Conservation (phyloP, 2,113 vertebrate genomes). For the Arvicanthis niloticus region DNA sequence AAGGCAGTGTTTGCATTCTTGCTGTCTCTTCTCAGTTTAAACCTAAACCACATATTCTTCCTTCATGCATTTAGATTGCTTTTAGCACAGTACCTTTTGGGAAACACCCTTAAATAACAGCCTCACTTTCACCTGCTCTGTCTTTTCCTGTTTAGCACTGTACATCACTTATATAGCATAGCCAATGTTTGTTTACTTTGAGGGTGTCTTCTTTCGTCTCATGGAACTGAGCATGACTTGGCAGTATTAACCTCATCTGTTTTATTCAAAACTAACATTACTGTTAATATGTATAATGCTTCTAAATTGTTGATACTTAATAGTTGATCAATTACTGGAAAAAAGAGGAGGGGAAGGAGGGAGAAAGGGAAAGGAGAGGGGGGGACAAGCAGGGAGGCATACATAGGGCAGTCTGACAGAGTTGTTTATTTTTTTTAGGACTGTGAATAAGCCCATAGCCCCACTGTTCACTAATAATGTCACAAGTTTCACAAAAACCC, state of each 20-base stretch:
- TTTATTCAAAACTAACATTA: not conserved
- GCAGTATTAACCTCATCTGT: not conserved
- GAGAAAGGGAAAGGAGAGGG: not conserved
- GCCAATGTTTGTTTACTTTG: conserved; percentile 9
- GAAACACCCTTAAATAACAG: not conserved
- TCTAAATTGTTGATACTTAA: not conserved
- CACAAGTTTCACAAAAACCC: not conserved
- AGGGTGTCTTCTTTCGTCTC: not conserved
- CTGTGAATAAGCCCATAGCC: not conserved
- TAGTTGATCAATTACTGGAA: conserved; percentile 20
- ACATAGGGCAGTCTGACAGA: not conserved
- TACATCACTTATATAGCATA: not conserved
- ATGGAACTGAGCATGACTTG: not conserved
- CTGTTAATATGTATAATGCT: not conserved
- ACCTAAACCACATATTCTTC: not conserved
- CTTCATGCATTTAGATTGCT: not conserved
- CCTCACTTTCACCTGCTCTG: not conserved
- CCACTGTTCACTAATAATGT: not conserved
- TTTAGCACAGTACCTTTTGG: not conserved
- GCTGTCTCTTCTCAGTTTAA: not conserved
- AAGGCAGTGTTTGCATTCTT: not conserved
- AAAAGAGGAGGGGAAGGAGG: too few species aligned
- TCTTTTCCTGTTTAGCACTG: not conserved
- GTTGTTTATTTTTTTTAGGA: not conserved
- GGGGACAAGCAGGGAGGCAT: not conserved